phyloP scores from a whole-genome alignment of 2,797 vertebrate genomes.

The Schizothorax lantsangensis region DNA sequence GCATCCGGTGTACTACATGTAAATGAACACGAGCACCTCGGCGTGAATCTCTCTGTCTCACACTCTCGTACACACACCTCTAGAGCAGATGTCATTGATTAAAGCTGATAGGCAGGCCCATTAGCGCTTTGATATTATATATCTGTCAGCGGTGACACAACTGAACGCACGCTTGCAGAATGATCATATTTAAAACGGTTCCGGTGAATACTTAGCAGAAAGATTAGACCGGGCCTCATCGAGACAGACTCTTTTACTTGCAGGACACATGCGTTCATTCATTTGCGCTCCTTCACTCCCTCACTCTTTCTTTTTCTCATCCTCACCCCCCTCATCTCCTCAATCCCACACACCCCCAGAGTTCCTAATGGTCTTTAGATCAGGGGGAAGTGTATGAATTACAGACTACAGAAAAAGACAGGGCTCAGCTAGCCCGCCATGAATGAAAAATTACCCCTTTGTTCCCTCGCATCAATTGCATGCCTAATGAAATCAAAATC shows the following conservation, averaged over 20 bases:
- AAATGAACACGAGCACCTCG: slow-evolving; percentile 25
- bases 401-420: slow-evolving; percentile 80
- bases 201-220: slow-evolving; percentile 76
- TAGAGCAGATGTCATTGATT: slow-evolving; percentile 73
- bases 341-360: slow-evolving; percentile 71
- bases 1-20: not conserved
- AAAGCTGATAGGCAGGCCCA: slow-evolving; percentile 79
- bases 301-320: slow-evolving; percentile 36
- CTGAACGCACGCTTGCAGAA: slow-evolving; percentile 75
- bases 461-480: slow-evolving; percentile 86
- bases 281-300: slow-evolving; percentile 64
- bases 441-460: slow-evolving; percentile 88
- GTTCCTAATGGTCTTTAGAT: slow-evolving; percentile 83
- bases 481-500: slow-evolving; percentile 90
- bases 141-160: slow-evolving; percentile 80
- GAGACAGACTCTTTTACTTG: slow-evolving; percentile 68
- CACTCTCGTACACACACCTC: slow-evolving; percentile 54
- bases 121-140: slow-evolving; percentile 80
- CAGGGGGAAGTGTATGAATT: slow-evolving; percentile 79
- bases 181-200: slow-evolving; percentile 83
- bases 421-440: slow-evolving; percentile 79
- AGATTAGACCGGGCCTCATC: slow-evolving; percentile 75
- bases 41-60: slow-evolving; percentile 43
- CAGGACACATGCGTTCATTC: slow-evolving; percentile 76
- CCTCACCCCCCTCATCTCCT: slow-evolving; percentile 58